phyloP scores from a whole-genome alignment of 1,140 invertebrate genomes.

The Pseudomyrmex flavicornis region DNA sequence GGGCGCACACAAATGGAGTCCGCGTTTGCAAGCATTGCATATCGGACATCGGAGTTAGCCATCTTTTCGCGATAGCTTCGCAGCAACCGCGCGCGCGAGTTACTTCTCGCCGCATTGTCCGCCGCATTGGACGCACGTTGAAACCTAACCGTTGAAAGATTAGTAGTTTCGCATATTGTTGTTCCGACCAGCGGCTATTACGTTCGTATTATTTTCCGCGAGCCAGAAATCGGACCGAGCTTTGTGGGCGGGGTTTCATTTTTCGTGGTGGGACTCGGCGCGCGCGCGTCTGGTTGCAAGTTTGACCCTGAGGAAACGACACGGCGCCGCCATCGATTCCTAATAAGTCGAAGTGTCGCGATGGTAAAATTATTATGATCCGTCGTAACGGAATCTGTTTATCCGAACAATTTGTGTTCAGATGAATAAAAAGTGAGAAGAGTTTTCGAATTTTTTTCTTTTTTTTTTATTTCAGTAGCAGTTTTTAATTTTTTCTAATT shows the following conservation, averaged over 20 bases:
- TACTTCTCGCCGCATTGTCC: slow-evolving; percentile 43
- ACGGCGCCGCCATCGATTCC: slow-evolving; percentile 33
- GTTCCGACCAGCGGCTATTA: slow-evolving; percentile 70
- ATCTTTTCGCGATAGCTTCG: slow-evolving; percentile 43
- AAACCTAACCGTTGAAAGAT: slow-evolving; percentile 49
- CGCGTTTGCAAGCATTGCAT: not conserved
- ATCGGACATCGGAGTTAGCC: slow-evolving; percentile 3
- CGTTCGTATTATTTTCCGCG: slow-evolving; percentile 70
- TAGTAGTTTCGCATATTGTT: slow-evolving; percentile 68
- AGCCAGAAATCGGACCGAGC: slow-evolving; percentile 68
- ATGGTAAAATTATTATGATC: not conserved
- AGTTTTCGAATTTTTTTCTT: not conserved
- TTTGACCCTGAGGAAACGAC: slow-evolving; percentile 57
- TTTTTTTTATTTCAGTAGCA: not conserved
- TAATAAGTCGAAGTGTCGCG: slow-evolving; percentile 40
- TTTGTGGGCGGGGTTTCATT: slow-evolving; percentile 69
- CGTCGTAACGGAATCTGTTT: not conserved
- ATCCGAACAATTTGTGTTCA: not conserved
- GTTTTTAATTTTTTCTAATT: no score
- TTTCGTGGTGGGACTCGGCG: slow-evolving; percentile 54
- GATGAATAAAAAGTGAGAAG: not conserved
- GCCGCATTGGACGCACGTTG: slow-evolving; percentile 22
- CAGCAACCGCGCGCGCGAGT: slow-evolving; percentile 9
- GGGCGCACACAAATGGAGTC: not conserved
- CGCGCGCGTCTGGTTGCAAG: slow-evolving; percentile 33